Base-by-base conservation (phyloP, 2,888 invertebrate genomes). In the Sinotaia quadrata region DNA sequence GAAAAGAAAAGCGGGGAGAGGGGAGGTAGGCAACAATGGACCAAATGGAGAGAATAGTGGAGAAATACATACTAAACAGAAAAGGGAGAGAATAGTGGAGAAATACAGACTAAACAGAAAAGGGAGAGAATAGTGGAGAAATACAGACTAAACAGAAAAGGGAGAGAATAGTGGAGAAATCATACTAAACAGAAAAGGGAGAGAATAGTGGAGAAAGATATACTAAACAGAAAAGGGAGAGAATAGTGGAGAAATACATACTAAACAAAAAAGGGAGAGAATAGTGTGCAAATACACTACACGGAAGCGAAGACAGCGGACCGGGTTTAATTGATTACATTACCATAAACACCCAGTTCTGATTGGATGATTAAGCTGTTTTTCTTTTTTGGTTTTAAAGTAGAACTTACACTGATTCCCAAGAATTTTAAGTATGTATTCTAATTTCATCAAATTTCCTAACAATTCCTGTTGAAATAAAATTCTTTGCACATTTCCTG, bases 181-280 rank as follows among this genome's bases (percentile, higher is more conserved):
- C 18, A 29, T n/a, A 56, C 24, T 27, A 29, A 29, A 29, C 21
- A 29, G 29, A 29, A 29, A 29, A 54, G 56, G 27, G 29, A 49
- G 33, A 62, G 51, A 51, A 27, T 21, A 36, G 51, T 47, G 34
- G 24, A 34, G 34, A 49, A 36, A 36, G 27, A 24, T 33, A 62
- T 33, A 34, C 24, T 33, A 37, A 58, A 34, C 27, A 34, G 37
- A 37, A 58, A 34, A 37, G 37, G 37, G 37, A 58, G 37, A 37
- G 51, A 51, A 21, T 4, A 27, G 31, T 5, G 34, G 15, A n/a
- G 0, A 44, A 60, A n/a, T 2, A 37, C 18, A 29, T 5, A 36
- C 3, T 41, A 37, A 12, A 60, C 18, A n/a, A 60, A 0, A n/a
- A 41, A 60, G 41, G 27, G 10, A 10, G 27, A 54, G 56, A 54